These are phyloP conservation scores for Chloropsis cyanopogon DNA, from an alignment of 2,113 vertebrate genomes.

Conservation along the genomic window DNA sequence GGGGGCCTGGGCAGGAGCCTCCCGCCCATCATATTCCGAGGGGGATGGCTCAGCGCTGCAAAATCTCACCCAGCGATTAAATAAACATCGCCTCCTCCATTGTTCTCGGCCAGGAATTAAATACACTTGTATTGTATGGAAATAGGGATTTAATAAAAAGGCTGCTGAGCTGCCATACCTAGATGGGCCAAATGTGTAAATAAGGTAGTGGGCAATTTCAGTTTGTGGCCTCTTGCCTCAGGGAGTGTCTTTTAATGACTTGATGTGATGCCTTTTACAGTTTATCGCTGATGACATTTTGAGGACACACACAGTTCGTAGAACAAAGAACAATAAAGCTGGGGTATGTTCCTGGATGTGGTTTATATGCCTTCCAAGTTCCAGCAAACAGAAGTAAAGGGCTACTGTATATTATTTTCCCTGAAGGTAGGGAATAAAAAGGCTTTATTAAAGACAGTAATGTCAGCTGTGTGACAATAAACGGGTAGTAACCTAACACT, in stretches of 20 bases:
- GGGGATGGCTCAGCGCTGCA: background rate
- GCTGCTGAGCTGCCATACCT: background rate
- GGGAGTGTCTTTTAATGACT: constrained; percentile 77
- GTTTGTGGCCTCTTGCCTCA: constrained; percentile 63
- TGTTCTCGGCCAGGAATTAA: background rate
- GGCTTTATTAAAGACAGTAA: constrained; percentile 22
- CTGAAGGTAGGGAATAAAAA: background rate
- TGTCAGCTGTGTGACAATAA: background rate
- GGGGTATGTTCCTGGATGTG: constrained; percentile 49
- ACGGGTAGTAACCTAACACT: background rate
- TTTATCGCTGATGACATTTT: constrained; percentile 84
- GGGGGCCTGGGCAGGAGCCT: background rate
- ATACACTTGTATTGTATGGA: background rate
- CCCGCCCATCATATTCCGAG: background rate
- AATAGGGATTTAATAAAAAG: background rate
- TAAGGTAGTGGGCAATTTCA: constrained; percentile 49
- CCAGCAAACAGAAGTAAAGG: constrained; percentile 15
- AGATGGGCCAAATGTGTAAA: constrained; percentile 52
- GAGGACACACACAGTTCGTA: constrained; percentile 71
- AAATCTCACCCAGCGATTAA: background rate
- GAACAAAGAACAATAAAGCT: constrained; percentile 71
- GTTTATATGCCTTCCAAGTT: constrained; percentile 45
- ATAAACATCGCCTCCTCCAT: background rate
- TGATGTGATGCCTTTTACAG: constrained; percentile 74
- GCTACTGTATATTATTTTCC: constrained; percentile 12